Evolutionary conservation across 2,888 invertebrate genomes (phyloP), one percentile per base, ranked within the genome.

Genomic region (Dysmachus trigonus): DNA sequence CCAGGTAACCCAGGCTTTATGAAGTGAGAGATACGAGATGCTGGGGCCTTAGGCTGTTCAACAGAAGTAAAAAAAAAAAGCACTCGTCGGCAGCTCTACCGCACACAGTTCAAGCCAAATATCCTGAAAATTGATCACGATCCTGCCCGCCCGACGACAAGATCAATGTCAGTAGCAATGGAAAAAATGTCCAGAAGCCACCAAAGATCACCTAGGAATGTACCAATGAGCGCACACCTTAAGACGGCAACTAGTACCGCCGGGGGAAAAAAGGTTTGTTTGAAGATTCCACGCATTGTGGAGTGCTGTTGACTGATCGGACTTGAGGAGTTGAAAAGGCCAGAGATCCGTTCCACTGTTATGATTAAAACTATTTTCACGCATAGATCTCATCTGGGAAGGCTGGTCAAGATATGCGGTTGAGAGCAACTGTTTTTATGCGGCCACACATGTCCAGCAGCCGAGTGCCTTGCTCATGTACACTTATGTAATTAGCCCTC

Each of bases 401-500:
- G 3, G 22, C 62, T 22, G 62, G 27, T n/a, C n/a, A 22, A 62
- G 27, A 62, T 62, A 62, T 62, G 62, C 62, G 62, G 62, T 22
- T 10, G 18, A 7, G 62, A 22, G 62, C 22, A 18, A 27, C 27
- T 8, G 62, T 62, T 62, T 62, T 62, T 62, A 8, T 62, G 27
- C 53, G 22, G 10, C 27, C 27, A 18, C 62, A 62, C 62, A 62
- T 62, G 22, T 1, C 62, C 62, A 62, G 10, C 27, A 0, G n/a
- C 22, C 18, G 18, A 53, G 53, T 53, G 22, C 79, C 22, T 27
- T 18, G 81, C 30, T 81, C 62, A 81, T 81, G 81, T 81, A 81
- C 53, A 62, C 62, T 81, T 81, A 62, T 62, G 81, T 81, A 81
- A 81, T 81, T 81, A 81, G 81, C 62, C 81, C 81, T 81, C 81